Percentiles rank a stretch among this genome's conserved stretches.
Conservation (phyloP, 2,113 vertebrate genomes). For the Dipodomys spectabilis region DNA sequence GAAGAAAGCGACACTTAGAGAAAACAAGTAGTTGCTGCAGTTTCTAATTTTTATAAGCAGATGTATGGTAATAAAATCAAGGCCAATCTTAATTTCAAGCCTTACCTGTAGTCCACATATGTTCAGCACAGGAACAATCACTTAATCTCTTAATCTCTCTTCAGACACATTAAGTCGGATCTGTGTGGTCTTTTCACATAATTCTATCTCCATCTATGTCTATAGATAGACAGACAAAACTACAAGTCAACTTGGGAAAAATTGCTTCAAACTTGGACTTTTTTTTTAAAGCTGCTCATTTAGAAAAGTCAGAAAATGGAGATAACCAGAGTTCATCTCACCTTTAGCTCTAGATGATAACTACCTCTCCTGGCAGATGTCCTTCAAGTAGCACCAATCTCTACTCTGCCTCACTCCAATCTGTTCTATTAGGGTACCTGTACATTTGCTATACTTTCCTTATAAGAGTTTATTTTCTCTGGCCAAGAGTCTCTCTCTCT, state of each 20-base stretch:
- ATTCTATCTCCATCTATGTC: not conserved
- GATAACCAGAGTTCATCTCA: not conserved
- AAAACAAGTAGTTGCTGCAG: not conserved
- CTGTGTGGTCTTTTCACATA: not conserved
- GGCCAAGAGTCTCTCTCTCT: not conserved
- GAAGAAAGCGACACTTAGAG: not conserved
- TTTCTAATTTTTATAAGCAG: not conserved
- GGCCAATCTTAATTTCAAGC: not conserved
- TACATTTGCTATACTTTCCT: not conserved
- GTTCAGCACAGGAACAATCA: not conserved
- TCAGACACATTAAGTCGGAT: not conserved
- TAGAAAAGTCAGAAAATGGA: not conserved
- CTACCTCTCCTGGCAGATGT: not conserved
- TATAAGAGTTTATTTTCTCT: not conserved
- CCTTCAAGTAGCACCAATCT: too few species aligned
- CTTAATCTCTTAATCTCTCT: not conserved
- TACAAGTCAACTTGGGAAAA: not conserved
- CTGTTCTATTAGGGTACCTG: not conserved
- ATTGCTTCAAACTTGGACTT: not conserved
- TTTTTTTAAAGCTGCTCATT: not conserved
- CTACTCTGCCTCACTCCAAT: rapidly evolving
- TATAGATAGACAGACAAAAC: not conserved
- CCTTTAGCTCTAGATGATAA: not conserved
- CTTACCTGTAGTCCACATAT: not conserved
- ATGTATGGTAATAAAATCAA: not conserved